These are phyloP conservation scores for Tenthredo mesomela DNA, from an alignment of 2,888 invertebrate species.

Conservation along the genomic window DNA sequence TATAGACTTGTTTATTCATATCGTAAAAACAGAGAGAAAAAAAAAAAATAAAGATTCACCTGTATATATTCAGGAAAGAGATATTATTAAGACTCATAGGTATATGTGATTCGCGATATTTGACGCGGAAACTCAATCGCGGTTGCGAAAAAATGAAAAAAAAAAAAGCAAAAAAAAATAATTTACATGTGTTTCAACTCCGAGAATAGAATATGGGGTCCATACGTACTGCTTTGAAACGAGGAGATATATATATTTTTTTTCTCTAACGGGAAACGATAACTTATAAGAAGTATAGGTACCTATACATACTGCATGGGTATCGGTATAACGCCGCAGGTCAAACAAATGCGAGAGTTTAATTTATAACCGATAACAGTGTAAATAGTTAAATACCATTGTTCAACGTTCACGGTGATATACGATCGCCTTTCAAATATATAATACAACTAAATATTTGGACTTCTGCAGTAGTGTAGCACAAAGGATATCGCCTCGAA, in stretches of 20 bases:
- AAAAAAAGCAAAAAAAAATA: background rate
- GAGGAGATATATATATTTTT: background rate
- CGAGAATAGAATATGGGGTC: conserved; percentile 27
- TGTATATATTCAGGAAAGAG: conserved; percentile 39
- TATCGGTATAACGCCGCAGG: background rate
- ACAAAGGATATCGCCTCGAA: conserved; percentile 38
- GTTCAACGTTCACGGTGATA: conserved; percentile 35
- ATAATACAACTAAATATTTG: conserved; percentile 54
- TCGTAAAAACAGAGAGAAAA: no score
- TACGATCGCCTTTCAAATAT: conserved; percentile 51
- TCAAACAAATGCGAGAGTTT: conserved; percentile 52
- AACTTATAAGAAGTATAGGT: conserved; percentile 22
- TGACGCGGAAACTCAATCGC: background rate
- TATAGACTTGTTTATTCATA: no score
- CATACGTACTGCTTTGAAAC: background rate
- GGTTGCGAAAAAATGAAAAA: background rate
- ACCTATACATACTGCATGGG: background rate
- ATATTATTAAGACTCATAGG: background rate
- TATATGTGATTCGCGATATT: conserved; percentile 23
- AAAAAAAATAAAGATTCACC: no score
- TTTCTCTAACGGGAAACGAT: conserved; percentile 41
- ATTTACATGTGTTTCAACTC: background rate
- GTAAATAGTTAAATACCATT: conserved; percentile 53
- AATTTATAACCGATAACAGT: conserved; percentile 54
- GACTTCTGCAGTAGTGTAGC: conserved; percentile 9